Evolutionary conservation across 2,797 vertebrate species (phyloP), one percentile per base, ranked within the genome.

Genomic region (Sebastes flavidus): DNA sequence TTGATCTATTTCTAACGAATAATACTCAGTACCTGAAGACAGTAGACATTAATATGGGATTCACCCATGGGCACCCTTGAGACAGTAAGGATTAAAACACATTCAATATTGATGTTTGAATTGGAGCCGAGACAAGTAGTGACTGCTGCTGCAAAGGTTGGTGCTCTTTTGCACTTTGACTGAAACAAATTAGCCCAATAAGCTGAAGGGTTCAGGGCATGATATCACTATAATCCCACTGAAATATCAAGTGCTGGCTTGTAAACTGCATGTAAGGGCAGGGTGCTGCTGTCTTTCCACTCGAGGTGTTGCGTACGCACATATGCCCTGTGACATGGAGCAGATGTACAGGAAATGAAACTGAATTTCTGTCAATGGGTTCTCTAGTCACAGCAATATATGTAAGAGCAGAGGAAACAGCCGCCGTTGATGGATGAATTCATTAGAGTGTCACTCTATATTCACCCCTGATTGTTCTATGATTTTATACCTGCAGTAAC

Each of bases 91-190:
- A 86, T 84, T 81, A 84, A 74, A 58, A 79, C 20, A 65, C 65
- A 75, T 83, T 83, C 42, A 82, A 78, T 82, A 82, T 83, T 83
- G 75, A 88, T 85, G 72, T 88, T 79, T 82, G 62, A 85, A 67
- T 27, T 78, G 63, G 42, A 81, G 78, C 52, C 1, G 16, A 74
- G 27, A 72, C 13, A 42, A 84, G 68, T 3, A 72, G 59, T 54
- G 27, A 42, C 38, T 30, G 77, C 70, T 72, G 65, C 30, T 71
- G n/a, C 38, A 75, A 63, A 74, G 29, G 76, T 80, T 65, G 38
- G n/a, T 65, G 74, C 49, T 77, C 60, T 75, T 78, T 71, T 42
- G 66, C 70, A 77, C 46, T 62, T 74, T 71, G 56, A 82, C 55
- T 72, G 20, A 69, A 72, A 72, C 42, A 85, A 71, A 63, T 85